phyloP scores from a whole-genome alignment of 2,888 invertebrate genomes.

The Cabera pusaria region DNA sequence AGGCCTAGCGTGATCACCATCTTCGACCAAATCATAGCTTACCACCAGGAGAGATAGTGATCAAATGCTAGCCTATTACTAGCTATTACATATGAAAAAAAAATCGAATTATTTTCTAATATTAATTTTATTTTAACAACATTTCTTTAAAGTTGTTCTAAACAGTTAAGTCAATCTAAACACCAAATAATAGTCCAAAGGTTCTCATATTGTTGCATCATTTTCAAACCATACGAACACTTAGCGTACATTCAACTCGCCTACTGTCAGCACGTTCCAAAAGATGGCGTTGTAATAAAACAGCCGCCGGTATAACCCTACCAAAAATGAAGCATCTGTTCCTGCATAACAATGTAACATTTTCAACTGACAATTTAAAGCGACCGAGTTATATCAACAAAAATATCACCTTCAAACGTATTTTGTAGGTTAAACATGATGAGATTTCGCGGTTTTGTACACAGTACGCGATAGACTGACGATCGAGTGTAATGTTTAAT shows the following conservation, averaged over 20 bases:
- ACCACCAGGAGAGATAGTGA: too few species aligned
- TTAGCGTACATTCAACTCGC: slow-evolving; percentile 1
- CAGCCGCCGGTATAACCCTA: slow-evolving; percentile 51
- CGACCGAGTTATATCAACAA: slow-evolving; percentile 76
- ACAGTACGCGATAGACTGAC: slow-evolving; percentile 59
- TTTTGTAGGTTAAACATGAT: slow-evolving; percentile 82
- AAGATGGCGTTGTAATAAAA: slow-evolving; percentile 66
- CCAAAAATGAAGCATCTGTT: slow-evolving; percentile 49
- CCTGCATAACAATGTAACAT: slow-evolving; percentile 36
- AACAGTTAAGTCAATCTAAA: too few species aligned
- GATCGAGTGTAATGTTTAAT: slow-evolving; percentile 40
- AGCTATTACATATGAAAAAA: too few species aligned
- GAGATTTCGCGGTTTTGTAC: slow-evolving; percentile 74
- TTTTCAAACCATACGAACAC: not conserved
- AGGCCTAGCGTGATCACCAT: too few species aligned
- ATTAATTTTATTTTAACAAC: too few species aligned
- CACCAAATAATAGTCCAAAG: too few species aligned
- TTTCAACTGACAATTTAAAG: slow-evolving; percentile 34
- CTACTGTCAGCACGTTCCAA: slow-evolving; percentile 27
- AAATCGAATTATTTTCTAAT: too few species aligned
- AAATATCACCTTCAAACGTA: slow-evolving; percentile 82
- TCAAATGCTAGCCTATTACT: too few species aligned
- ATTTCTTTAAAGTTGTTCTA: too few species aligned
- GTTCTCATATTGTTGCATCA: too few species aligned
- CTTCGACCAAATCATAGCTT: too few species aligned